Evolutionary conservation across 2,797 vertebrate genomes (phyloP).

Genomic region (Steatocranus sp.): DNA sequence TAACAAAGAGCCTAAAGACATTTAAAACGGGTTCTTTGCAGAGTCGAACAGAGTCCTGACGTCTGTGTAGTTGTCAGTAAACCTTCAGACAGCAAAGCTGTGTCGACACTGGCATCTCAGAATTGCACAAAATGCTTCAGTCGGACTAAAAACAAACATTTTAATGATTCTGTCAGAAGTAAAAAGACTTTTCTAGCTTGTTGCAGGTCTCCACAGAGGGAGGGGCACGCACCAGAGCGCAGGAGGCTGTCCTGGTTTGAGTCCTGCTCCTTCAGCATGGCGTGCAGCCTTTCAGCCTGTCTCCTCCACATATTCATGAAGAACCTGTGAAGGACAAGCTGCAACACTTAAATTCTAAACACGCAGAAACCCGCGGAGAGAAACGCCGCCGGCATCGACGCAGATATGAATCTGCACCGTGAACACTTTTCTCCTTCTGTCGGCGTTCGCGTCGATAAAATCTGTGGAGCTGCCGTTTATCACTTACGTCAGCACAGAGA

Average conservation of each 20-base stretch:
- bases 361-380: not conserved
- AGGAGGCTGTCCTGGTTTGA: not conserved
- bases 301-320: not conserved
- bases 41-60: not conserved
- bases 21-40: not conserved
- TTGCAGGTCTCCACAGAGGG: not conserved
- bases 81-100: not conserved
- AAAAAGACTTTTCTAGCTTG: not conserved
- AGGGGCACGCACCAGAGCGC: not conserved
- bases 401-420: not conserved
- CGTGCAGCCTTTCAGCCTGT: not conserved
- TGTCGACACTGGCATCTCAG: not conserved
- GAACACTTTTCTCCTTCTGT: not conserved
- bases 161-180: not conserved
- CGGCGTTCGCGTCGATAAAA: not conserved
- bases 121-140: not conserved
- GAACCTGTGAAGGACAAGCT: not conserved
- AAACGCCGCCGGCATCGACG: not conserved
- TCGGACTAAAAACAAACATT: not conserved
- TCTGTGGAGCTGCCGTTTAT: not conserved
- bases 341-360: not conserved
- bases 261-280: not conserved
- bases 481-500: not conserved
- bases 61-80: not conserved
- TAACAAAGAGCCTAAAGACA: not conserved